Evolutionary conservation across 2,888 invertebrate genomes (phyloP).

Genomic region (Sphaerophoria taeniata): DNA sequence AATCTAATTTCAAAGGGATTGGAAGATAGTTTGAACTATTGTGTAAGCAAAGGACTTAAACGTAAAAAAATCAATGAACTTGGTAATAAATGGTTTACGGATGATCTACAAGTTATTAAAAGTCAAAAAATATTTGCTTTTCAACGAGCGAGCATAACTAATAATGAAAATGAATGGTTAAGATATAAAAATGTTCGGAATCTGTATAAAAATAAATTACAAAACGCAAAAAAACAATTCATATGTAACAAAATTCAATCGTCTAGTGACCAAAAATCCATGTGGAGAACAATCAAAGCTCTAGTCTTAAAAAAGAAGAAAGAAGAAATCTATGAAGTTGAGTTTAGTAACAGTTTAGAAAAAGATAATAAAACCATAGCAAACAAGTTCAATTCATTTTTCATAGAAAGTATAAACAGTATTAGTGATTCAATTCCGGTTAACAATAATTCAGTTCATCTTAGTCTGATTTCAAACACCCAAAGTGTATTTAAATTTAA

Average conservation of each 20-base stretch:
- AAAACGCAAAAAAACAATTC: too few relatives aligned
- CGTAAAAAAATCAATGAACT: too few relatives aligned
- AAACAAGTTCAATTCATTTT: slow-evolving; percentile 4
- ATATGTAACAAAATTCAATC: slow-evolving; percentile 22
- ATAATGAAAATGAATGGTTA: background rate
- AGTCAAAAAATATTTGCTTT: too few relatives aligned
- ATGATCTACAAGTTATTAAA: too few relatives aligned
- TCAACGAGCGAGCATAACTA: too few relatives aligned
- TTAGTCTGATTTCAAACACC: slow-evolving; percentile 1
- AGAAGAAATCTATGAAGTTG: slow-evolving; percentile 13
- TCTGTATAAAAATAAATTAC: too few relatives aligned
- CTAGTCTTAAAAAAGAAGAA: slow-evolving; percentile 22
- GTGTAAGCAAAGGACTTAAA: too few relatives aligned
- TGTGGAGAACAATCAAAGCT: slow-evolving; percentile 13
- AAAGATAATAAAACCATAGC: background rate
- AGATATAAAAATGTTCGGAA: background rate
- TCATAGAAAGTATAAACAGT: slow-evolving; percentile 15
- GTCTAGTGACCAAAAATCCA: slow-evolving; percentile 11
- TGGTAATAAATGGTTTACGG: too few relatives aligned
- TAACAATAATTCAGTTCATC: too few relatives aligned
- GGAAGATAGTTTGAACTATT: too few relatives aligned
- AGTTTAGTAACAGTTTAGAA: background rate
- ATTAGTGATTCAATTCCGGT: too few relatives aligned
- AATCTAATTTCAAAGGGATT: too few relatives aligned
- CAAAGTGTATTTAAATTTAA: slow-evolving; percentile 15